phyloP scores from a whole-genome alignment of 1,140 invertebrate species.

The Papilio machaon region DNA sequence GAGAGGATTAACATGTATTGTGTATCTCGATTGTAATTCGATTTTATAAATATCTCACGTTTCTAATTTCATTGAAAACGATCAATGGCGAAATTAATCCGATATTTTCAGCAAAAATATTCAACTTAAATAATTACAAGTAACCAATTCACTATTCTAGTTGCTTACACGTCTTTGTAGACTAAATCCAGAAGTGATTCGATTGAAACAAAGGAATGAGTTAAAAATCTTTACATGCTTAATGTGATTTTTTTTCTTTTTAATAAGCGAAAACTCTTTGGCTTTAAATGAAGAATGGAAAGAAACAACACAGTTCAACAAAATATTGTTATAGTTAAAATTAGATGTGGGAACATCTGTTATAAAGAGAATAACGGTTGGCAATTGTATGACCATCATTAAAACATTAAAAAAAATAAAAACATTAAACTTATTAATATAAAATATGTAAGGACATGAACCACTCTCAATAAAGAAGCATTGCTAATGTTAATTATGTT shows the following conservation, averaged over 20 bases:
- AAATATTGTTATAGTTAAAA: no score
- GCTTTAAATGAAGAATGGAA: no score
- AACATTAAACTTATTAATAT: conserved; percentile 68
- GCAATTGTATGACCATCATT: conserved; percentile 7
- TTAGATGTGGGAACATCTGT: no score
- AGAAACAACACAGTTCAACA: no score
- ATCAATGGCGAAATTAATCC: background rate
- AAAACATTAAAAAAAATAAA: conserved; percentile 70
- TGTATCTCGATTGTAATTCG: background rate
- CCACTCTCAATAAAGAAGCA: conserved; percentile 64
- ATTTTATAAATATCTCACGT: conserved; percentile 8
- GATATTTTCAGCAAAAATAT: background rate
- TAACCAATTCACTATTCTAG: no score
- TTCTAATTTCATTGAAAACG: background rate
- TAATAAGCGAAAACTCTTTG: no score
- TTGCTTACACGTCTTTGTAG: no score
- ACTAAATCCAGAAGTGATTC: no score
- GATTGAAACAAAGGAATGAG: no score
- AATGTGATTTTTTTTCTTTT: no score
- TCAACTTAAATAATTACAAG: background rate
- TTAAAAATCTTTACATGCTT: no score
- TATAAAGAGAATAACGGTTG: no score
- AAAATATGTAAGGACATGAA: conserved; percentile 63
- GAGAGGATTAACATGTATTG: background rate
- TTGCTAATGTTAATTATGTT: conserved; percentile 78